Percentiles rank a stretch among this genome's conserved stretches.
Conservation (phyloP, 2,888 invertebrate species). For the Tipula lateralis region DNA sequence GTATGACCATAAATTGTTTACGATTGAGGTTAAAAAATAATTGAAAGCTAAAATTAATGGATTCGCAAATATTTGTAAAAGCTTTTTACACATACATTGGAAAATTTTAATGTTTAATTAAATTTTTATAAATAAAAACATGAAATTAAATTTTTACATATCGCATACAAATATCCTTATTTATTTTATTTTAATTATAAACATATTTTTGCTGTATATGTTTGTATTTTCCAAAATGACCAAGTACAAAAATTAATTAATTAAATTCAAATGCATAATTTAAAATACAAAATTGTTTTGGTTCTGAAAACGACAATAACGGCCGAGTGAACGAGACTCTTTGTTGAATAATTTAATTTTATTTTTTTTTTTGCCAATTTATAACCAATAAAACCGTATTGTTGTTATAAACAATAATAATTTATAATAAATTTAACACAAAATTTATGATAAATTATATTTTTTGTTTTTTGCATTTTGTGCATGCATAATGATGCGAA, state of each 20-base stretch:
- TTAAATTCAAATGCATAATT: not conserved
- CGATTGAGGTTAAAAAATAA: not conserved
- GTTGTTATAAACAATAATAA: not conserved
- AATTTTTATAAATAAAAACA: not conserved
- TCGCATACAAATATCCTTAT: not conserved
- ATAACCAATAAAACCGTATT: not conserved
- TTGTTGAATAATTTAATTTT: not conserved
- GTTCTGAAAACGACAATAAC: not conserved
- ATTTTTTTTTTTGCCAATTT: not conserved
- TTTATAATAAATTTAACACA: not conserved
- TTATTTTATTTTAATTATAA: not conserved
- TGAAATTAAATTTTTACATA: not conserved
- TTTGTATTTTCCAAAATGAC: not conserved
- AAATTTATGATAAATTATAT: not conserved
- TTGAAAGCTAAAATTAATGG: not conserved
- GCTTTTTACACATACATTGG: not conserved
- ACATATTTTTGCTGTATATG: no score
- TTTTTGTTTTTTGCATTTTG: not conserved
- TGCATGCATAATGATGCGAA: conserved; percentile 11
- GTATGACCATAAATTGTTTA: not conserved
- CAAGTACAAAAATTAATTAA: not conserved
- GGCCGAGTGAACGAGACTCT: not conserved
- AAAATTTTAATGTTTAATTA: not conserved
- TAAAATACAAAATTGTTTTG: not conserved
- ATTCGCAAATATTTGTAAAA: not conserved